A percentile compares a stretch with the other conserved stretches of the same genome.
Evolutionary conservation across 2,797 vertebrate species (phyloP).

Genomic region (Taeniopygia guttata): DNA sequence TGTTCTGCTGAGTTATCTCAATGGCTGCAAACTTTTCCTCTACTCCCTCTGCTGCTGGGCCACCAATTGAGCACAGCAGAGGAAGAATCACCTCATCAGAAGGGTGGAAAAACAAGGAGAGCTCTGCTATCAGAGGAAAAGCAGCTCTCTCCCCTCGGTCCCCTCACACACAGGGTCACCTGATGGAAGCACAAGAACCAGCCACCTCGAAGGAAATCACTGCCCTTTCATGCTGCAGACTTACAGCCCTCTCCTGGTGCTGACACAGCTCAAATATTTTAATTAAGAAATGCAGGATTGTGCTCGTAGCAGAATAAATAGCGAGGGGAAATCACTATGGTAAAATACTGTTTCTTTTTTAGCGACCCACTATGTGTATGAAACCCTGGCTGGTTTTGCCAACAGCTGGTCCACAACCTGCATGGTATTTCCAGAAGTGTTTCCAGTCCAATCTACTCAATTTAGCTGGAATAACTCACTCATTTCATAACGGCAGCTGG

Average conservation of each 20-base stretch:
- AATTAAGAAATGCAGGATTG: background rate
- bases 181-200: background rate
- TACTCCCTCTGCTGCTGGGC: background rate
- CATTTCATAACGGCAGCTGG: conserved; percentile 27
- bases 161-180: background rate
- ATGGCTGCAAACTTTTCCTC: background rate
- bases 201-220: background rate
- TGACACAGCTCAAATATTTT: conserved; percentile 3
- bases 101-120: background rate
- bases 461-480: conserved; percentile 42
- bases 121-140: background rate
- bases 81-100: background rate
- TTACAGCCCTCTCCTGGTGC: background rate
- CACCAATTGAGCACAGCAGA: background rate
- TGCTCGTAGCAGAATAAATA: background rate
- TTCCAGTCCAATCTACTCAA: conserved; percentile 40
- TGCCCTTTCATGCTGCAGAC: background rate
- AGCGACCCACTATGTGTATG: background rate
- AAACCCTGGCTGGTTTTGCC: conserved; percentile 17
- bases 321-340: background rate
- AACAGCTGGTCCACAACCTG: conserved; percentile 57
- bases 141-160: background rate
- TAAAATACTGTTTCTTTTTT: background rate
- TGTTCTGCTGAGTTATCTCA: background rate
- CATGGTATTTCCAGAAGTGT: conserved; percentile 46